Evolutionary conservation across 2,113 vertebrate species (phyloP).

Genomic region (Tetrao urogallus): DNA sequence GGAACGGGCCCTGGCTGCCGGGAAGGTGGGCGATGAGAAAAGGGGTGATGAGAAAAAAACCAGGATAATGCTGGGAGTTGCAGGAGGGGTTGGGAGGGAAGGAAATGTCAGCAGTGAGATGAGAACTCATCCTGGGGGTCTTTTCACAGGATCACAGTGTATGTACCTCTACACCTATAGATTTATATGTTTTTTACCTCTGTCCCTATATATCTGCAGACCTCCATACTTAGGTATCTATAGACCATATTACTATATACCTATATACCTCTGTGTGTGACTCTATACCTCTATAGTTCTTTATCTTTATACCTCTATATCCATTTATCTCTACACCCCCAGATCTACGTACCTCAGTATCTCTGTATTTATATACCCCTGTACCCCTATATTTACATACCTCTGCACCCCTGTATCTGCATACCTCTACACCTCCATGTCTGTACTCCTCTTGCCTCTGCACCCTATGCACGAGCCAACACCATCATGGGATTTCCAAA

Average conservation of each 20-base stretch:
- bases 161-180: too few species aligned
- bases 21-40: neutral
- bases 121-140: accelerated
- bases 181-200: too few species aligned
- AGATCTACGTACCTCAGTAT: too few species aligned
- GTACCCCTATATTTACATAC: neutral
- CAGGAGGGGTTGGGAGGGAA: neutral
- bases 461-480: too few species aligned
- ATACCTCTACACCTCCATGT: neutral
- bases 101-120: accelerated
- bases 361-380: too few species aligned
- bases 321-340: neutral
- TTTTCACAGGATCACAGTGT: neutral
- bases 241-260: too few species aligned
- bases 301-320: neutral
- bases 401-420: neutral
- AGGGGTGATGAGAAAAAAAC: slow-evolving; percentile 41
- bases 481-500: accelerated
- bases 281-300: neutral
- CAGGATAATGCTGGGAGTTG: neutral
- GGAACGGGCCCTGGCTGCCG: neutral
- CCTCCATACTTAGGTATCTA: neutral
- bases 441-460: neutral
- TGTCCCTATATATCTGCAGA: neutral
- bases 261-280: neutral